A percentile compares a stretch with the other conserved stretches of the same genome.
Evolutionary conservation across 2,113 vertebrate species (phyloP).

Genomic region (Dicentrarchus labrax): DNA sequence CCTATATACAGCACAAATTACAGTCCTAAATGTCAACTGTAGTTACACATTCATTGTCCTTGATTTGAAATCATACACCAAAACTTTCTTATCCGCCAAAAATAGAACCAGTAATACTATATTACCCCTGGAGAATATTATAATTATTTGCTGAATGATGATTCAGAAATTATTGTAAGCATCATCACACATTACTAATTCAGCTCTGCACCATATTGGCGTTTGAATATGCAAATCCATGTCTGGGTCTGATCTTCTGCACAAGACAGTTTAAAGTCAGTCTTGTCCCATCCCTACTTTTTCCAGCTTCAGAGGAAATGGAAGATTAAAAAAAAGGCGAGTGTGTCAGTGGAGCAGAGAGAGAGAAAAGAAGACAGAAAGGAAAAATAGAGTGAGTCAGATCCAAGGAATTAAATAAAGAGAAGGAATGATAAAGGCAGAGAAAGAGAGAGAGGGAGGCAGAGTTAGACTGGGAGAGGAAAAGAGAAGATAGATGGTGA

Average conservation of each 20-base stretch:
- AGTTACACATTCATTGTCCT: background rate
- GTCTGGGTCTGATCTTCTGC: slow-evolving; percentile 50
- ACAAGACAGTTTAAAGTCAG: slow-evolving; percentile 56
- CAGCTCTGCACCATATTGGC: slow-evolving; percentile 5
- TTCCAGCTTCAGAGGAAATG: slow-evolving; percentile 61
- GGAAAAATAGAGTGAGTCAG: slow-evolving; percentile 46
- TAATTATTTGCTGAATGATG: slow-evolving; percentile 6
- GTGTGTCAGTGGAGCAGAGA: slow-evolving; percentile 37
- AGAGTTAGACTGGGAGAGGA: slow-evolving; percentile 28
- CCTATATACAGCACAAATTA: background rate
- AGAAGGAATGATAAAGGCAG: slow-evolving; percentile 60
- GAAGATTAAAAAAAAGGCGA: slow-evolving; percentile 36
- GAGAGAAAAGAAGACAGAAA: slow-evolving; percentile 6
- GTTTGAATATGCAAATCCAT: slow-evolving; percentile 48
- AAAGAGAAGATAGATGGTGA: slow-evolving; percentile 53
- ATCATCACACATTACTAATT: slow-evolving; percentile 22
- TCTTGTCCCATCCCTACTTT: slow-evolving; percentile 44
- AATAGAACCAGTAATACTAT: background rate
- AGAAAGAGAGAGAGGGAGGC: slow-evolving; percentile 25
- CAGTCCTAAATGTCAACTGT: background rate
- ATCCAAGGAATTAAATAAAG: slow-evolving; percentile 64
- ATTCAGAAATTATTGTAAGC: slow-evolving; percentile 1
- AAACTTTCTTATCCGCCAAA: background rate
- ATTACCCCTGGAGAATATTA: background rate
- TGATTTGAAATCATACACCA: background rate